phyloP scores from a whole-genome alignment of 2,113 vertebrate genomes.

The Phainopepla nitens region DNA sequence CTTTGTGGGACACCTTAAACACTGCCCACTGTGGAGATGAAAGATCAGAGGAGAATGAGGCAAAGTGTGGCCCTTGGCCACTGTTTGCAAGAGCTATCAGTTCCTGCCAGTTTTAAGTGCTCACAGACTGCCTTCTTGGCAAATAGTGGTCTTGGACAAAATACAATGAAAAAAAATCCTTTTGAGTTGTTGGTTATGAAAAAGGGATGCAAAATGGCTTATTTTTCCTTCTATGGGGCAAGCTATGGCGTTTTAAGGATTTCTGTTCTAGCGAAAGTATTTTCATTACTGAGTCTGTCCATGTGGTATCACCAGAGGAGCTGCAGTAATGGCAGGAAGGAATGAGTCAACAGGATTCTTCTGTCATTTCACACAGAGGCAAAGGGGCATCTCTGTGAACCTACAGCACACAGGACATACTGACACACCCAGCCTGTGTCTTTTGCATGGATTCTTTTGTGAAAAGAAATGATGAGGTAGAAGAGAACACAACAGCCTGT shows the following conservation, averaged over 20 bases:
- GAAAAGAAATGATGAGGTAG: background rate
- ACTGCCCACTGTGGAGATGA: background rate
- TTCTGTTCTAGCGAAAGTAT: background rate
- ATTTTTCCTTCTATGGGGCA: background rate
- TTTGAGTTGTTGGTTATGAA: background rate
- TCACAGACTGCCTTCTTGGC: background rate
- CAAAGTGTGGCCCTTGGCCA: background rate
- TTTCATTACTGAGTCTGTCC: background rate
- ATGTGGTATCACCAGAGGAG: background rate
- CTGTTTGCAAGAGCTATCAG: background rate
- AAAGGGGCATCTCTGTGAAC: background rate
- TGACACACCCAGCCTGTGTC: background rate
- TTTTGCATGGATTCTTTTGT: background rate
- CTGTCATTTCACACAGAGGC: background rate
- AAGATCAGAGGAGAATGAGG: background rate
- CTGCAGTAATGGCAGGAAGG: background rate
- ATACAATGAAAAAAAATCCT: background rate
- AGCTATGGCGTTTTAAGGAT: background rate
- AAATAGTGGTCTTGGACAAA: background rate
- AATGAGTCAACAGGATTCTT: background rate
- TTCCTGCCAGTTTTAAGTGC: background rate
- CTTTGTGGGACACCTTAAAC: background rate
- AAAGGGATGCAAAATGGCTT: background rate
- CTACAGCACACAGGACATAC: background rate
- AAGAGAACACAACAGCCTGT: background rate